Evolutionary conservation across 2,113 vertebrate genomes (phyloP).

Genomic region (Rhinopomastus cyanomelas): DNA sequence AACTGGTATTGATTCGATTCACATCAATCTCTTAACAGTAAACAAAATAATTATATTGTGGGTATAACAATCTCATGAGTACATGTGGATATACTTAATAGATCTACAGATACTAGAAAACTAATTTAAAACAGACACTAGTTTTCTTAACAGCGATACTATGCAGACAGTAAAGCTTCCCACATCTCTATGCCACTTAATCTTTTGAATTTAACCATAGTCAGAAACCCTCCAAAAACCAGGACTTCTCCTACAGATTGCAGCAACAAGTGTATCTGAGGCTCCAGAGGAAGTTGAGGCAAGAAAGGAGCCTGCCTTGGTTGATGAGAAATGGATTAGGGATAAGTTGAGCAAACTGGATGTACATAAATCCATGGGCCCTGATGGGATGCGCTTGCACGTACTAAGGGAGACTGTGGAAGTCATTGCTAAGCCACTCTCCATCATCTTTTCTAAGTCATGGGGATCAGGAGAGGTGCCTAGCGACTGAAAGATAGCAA

Average conservation of each 20-base stretch:
- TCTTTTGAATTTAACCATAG: neutral
- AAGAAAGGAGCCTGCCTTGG: no score
- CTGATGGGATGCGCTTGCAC: no score
- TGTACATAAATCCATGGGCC: no score
- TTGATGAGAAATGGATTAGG: no score
- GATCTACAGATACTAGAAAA: neutral
- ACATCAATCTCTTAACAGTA: slow-evolving; percentile 25
- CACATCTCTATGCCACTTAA: neutral
- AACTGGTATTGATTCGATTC: slow-evolving; percentile 22
- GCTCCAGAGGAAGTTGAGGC: no score
- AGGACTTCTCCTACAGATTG: neutral
- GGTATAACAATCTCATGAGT: neutral
- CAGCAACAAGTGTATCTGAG: neutral
- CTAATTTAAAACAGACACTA: neutral
- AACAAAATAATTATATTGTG: slow-evolving; percentile 30
- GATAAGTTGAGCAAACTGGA: no score
- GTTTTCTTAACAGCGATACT: neutral
- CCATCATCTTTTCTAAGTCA: no score
- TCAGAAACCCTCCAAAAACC: neutral
- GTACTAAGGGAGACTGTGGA: no score
- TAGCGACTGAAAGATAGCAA: no score
- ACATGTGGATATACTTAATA: neutral
- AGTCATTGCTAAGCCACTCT: no score
- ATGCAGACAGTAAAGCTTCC: neutral
- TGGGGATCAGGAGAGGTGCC: no score